These are phyloP conservation scores for Poecile atricapillus DNA, from an alignment of 2,113 vertebrate species.

Conservation along the genomic window DNA sequence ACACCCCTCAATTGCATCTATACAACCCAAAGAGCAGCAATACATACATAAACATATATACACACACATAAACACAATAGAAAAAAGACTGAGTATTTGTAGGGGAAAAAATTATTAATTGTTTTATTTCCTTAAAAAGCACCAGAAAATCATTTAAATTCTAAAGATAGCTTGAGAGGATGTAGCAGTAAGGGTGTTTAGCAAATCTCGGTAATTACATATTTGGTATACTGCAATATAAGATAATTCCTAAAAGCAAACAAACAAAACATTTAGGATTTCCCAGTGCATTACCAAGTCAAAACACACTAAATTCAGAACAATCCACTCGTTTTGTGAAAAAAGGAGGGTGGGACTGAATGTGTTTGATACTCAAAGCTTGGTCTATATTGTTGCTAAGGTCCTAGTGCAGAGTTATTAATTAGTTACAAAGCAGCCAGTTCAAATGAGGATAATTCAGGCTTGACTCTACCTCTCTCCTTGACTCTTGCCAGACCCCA, in stretches of 20 bases:
- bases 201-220: not conserved
- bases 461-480: not conserved
- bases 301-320: not conserved
- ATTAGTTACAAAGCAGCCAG: not conserved
- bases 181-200: not conserved
- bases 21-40: not conserved
- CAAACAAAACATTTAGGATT: not conserved
- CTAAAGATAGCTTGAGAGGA: not conserved
- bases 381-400: not conserved
- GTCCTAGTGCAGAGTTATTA: not conserved
- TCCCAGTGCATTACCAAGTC: not conserved
- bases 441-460: not conserved
- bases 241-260: not conserved
- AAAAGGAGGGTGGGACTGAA: not conserved
- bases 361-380: not conserved
- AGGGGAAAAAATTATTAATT: not conserved
- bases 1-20: conserved; percentile 6
- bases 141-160: not conserved
- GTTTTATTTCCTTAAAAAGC: not conserved
- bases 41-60: not conserved
- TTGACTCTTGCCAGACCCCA: not conserved
- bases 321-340: not conserved
- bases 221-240: not conserved
- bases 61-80: not conserved
- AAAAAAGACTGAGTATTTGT: not conserved